Evolutionary conservation across 2,888 invertebrate genomes (phyloP).

Genomic region (Eudasyphora cyanicolor): DNA sequence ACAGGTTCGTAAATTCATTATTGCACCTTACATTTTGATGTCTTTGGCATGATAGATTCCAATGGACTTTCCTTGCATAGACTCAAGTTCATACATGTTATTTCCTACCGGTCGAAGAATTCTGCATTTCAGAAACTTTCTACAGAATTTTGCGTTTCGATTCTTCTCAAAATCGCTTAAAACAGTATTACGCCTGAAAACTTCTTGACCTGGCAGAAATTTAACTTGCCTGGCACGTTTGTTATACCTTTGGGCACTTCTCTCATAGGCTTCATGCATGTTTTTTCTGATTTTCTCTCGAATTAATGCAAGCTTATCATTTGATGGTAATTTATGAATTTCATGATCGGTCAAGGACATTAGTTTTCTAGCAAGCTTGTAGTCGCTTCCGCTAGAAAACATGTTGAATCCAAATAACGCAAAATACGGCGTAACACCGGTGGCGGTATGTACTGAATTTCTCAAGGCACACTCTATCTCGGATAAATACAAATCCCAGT

Average conservation of each 20-base stretch:
- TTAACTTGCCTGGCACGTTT: background rate
- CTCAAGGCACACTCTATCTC: too few species aligned
- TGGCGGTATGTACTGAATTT: too few species aligned
- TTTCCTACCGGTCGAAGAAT: background rate
- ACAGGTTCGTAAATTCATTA: background rate
- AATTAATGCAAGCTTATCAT: background rate
- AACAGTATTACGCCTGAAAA: too few species aligned
- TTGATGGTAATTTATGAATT: background rate
- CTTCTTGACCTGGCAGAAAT: background rate
- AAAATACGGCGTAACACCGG: too few species aligned
- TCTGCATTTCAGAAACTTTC: background rate
- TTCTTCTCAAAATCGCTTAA: background rate
- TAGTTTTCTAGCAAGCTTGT: background rate
- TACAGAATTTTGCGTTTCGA: background rate
- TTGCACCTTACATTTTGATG: background rate
- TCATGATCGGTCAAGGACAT: background rate
- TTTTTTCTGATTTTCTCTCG: background rate
- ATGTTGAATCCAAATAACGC: too few species aligned
- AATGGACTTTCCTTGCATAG: too few species aligned
- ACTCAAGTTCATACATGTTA: background rate
- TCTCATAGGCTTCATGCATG: background rate
- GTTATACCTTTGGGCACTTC: background rate
- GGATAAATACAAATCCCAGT: too few species aligned
- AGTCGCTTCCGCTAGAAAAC: too few species aligned
- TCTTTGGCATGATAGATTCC: background rate